Evolutionary conservation across 2,113 vertebrate genomes (phyloP).

Genomic region (Dermatemys mawii): DNA sequence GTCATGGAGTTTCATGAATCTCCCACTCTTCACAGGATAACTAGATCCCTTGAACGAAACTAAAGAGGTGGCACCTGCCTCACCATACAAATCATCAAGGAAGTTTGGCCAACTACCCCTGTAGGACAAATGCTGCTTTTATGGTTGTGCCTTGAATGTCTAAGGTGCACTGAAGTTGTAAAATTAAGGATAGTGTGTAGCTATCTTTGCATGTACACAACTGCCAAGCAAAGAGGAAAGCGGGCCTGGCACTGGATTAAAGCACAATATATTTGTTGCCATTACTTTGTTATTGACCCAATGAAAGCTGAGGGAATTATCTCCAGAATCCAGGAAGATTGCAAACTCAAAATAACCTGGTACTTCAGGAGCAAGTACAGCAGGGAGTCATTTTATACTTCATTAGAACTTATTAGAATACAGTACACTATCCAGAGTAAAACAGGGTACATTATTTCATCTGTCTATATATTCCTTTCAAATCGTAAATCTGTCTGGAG

Average conservation of each 20-base stretch:
- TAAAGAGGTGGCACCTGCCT: neutral
- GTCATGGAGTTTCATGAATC: neutral
- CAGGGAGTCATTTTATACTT: slow-evolving; percentile 52
- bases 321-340: slow-evolving; percentile 17
- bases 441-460: slow-evolving; percentile 40
- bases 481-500: slow-evolving; percentile 58
- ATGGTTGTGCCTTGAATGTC: neutral
- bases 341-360: slow-evolving; percentile 49
- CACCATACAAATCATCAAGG: neutral
- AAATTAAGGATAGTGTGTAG: neutral
- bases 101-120: neutral
- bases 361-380: slow-evolving; percentile 43
- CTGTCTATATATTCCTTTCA: slow-evolving; percentile 59
- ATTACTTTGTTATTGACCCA: slow-evolving; percentile 10
- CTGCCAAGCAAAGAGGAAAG: neutral
- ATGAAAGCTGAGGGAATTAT: slow-evolving; percentile 35
- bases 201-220: neutral
- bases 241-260: neutral
- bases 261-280: neutral
- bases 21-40: neutral
- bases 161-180: neutral
- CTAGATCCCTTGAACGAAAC: slow-evolving; percentile 12
- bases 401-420: slow-evolving; percentile 68
- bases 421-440: slow-evolving; percentile 40
- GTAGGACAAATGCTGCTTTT: neutral